These are phyloP conservation scores for Calameuta filiformis DNA, from an alignment of 2,888 invertebrate genomes.

Conservation along the genomic window DNA sequence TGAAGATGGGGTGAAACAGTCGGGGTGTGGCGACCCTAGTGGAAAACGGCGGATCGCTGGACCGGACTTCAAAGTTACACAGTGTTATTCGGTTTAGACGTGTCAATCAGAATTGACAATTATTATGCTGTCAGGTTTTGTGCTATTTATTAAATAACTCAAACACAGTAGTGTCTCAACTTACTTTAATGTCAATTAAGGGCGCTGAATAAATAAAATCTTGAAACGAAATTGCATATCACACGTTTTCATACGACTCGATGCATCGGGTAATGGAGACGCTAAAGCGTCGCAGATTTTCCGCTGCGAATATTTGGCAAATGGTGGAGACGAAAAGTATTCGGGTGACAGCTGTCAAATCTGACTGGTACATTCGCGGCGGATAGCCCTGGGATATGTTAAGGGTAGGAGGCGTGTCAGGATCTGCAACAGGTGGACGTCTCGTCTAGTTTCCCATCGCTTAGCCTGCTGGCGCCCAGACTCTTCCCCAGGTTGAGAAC, in stretches of 20 bases:
- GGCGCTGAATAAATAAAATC: background rate
- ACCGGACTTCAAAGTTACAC: background rate
- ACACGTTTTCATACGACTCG: background rate
- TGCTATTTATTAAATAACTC: background rate
- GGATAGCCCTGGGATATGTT: background rate
- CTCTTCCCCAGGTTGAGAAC: background rate
- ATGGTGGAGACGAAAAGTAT: background rate
- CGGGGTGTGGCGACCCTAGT: background rate
- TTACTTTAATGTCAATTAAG: background rate
- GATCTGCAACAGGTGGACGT: conserved; percentile 59
- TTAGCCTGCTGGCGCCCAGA: conserved; percentile 12
- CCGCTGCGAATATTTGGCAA: background rate
- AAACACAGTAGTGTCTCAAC: background rate
- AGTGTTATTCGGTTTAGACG: background rate
- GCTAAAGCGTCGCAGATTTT: background rate
- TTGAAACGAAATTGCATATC: background rate
- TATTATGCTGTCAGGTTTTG: background rate
- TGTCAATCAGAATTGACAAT: background rate
- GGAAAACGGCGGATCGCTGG: background rate
- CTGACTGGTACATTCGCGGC: background rate
- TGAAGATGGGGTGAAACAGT: background rate
- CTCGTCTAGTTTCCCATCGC: conserved; percentile 31
- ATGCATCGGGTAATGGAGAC: background rate
- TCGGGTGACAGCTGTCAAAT: background rate
- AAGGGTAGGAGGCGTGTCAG: conserved; percentile 39